Evolutionary conservation across 2,888 invertebrate genomes (phyloP), one percentile per base, ranked within the genome.

Genomic region (Syrista parreyssii): DNA sequence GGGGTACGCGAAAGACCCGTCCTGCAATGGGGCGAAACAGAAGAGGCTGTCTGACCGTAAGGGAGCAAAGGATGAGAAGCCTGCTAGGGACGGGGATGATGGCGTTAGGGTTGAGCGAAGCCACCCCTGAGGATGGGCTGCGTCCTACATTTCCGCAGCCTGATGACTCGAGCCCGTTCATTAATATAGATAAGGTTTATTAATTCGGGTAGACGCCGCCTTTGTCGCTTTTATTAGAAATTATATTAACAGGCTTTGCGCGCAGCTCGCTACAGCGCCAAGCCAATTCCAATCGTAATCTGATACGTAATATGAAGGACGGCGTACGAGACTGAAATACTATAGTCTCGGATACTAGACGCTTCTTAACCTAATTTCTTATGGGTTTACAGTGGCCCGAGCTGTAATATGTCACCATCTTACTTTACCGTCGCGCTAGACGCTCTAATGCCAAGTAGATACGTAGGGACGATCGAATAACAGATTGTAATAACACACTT

Each of bases 181-280:
- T 78, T 78, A 78, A 78, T 78, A 78, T 78, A 75, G 75, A 78
- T 78, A 75, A 78, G 75, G 75, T 73, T 78, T 68, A 78, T 68
- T 75, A 75, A 78, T 78, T 78, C 73, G 78, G 78, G 75, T 73
- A 73, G 75, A 72, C 78, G 78, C 15, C n/a, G n/a, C 78, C 75
- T 75, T 78, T 75, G 78, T 78, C 75, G 69, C 78, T 71, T 71
- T 33, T 31, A 71, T 33, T 31, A 31, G 71, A 33, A 71, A 33
- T 71, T 71, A 31, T 12, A 33, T 71, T 12, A 71, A 55, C 23
- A 23, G 23, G 23, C 9, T 23, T 2, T 1, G 23, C 55, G 23
- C 23, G 55, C 15, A 2, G 2, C n/a, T 55, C 23, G 6, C 23
- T 55, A 9, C 23, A 15, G 55, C 2, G 2, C 55, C 9, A 55